Evolutionary conservation across 2,888 invertebrate species (phyloP).

Genomic region (Phasia obesa): DNA sequence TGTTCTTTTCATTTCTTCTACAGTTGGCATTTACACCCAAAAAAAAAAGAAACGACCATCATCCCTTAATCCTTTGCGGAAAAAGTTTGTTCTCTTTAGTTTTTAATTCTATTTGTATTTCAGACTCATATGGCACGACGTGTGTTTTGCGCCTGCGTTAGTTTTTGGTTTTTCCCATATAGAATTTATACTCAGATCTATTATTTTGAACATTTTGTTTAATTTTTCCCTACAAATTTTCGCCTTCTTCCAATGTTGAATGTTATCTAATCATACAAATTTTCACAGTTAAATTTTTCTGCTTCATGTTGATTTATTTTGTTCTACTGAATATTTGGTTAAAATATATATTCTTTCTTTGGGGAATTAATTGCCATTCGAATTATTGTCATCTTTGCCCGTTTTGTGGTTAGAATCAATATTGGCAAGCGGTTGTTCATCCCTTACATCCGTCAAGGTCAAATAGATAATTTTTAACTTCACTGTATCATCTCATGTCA

Average conservation of each 20-base stretch:
- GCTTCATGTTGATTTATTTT: constrained; percentile 12
- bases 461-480: not conserved
- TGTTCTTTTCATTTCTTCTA: not conserved
- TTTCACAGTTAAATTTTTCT: not conserved
- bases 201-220: not conserved
- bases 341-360: not conserved
- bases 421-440: not conserved
- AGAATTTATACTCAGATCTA: not conserved
- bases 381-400: not conserved
- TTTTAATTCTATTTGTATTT: not conserved
- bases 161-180: not conserved
- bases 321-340: constrained; percentile 7
- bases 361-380: not conserved
- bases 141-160: not conserved
- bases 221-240: not conserved
- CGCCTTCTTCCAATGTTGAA: not conserved
- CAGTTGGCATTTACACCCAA: not conserved
- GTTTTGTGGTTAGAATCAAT: not conserved
- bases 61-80: constrained; percentile 46
- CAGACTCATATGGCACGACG: not conserved
- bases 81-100: not conserved
- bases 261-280: constrained; percentile 51
- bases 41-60: not conserved
- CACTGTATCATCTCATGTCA: not conserved
- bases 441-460: not conserved